Base-by-base conservation (phyloP, 1,140 invertebrate species). In the Trachymyrmex cornetzi region DNA sequence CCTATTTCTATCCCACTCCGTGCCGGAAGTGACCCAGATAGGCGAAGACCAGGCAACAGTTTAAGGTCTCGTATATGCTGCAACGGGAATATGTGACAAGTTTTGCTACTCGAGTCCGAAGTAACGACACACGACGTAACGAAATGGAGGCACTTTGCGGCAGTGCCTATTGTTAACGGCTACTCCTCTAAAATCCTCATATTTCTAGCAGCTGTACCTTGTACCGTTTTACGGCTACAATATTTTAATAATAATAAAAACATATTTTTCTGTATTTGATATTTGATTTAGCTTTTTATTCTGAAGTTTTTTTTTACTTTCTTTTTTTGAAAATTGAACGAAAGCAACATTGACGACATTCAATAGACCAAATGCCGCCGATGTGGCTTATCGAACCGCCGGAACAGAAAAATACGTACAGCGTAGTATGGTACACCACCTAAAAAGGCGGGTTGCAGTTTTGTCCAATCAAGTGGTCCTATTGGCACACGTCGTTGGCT, bases 401-500 rank as follows among this genome's bases (percentile, higher is more conserved):
- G 34, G 34, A 22, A 57, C 16, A 30, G 50, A 81, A 79, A 81
- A 59, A 81, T 71, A 71, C 22, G 48, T 53, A 79, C 44, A 69
- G 22, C n/a, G 38, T 66, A 16, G 30, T 22, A 48, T 72, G 55
- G 19, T 44, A 57, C 30, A 57, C 24, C 53, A 22, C 22, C 84
- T 86, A 86, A 86, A 81, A 81, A 86, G 85, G 69, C 53, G 64
- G 19, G 63, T 27, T 61, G 80, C 64, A 69, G 66, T 81, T 67
- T 69, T 81, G 85, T 82, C 79, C 85, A 82, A 66, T 86, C 85
- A 69, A 86, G 61, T 64, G 77, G 63, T 81, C 34, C 55, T 71
- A 86, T 86, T 82, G 85, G 77, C 85, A 80, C 77, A 81, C 67
- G 77, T 69, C 85, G 77, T 66, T 61, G 64, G 53, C 66, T 82